These are phyloP conservation scores for Brachyalestes nurse DNA, from an alignment of 2,797 vertebrate genomes.

Conservation along the genomic window DNA sequence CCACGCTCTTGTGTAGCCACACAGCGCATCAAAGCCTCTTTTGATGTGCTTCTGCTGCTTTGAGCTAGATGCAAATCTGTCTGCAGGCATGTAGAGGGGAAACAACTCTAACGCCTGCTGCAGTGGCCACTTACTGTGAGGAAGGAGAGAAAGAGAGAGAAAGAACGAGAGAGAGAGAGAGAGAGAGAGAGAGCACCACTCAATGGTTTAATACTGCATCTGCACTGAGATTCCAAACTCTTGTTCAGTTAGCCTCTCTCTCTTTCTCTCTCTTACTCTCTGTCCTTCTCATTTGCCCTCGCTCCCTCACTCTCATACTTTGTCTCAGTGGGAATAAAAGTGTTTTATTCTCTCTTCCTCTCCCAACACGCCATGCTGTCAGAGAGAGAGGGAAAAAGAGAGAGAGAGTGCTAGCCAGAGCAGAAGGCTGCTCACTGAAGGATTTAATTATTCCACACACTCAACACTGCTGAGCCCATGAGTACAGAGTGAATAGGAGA, in stretches of 20 bases:
- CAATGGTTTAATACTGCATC: constrained; percentile 35
- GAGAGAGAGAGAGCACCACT: background rate
- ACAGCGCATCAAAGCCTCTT: constrained; percentile 55
- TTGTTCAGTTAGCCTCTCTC: background rate
- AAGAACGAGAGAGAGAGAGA: background rate
- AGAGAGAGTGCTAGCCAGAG: constrained; percentile 10
- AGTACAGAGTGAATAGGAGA: background rate
- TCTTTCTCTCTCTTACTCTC: background rate
- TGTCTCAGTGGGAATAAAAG: constrained; percentile 6
- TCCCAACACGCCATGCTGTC: too few relatives aligned
- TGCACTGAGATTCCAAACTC: constrained; percentile 9
- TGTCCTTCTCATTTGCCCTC: background rate
- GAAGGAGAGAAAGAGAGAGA: background rate
- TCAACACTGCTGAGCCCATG: background rate
- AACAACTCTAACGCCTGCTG: constrained; percentile 30
- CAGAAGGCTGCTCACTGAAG: constrained; percentile 37
- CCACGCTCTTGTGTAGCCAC: constrained; percentile 20
- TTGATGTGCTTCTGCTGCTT: constrained; percentile 61
- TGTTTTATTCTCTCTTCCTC: constrained; percentile 21
- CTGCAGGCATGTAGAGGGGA: constrained; percentile 49
- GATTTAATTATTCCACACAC: constrained; percentile 44
- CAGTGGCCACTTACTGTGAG: background rate
- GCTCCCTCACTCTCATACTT: background rate
- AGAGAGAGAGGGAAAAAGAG: background rate
- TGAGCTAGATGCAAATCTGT: constrained; percentile 72